These are phyloP conservation scores for Microtus richardsoni DNA, from an alignment of 2,113 vertebrate genomes.

Conservation along the genomic window DNA sequence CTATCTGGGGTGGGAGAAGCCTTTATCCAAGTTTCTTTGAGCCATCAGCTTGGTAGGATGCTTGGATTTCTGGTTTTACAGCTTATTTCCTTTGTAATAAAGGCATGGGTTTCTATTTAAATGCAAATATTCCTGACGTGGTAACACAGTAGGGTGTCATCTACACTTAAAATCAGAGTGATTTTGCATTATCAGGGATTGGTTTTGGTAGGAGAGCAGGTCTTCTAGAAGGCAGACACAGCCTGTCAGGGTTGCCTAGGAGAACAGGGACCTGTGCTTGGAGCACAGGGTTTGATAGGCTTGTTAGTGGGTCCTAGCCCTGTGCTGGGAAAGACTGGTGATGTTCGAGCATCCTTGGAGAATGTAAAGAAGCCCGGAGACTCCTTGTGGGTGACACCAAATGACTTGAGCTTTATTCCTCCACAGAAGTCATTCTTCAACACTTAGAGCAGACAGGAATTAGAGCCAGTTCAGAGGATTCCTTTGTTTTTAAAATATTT, in stretches of 20 bases:
- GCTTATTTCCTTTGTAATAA: conserved; percentile 59
- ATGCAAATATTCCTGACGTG: conserved; percentile 63
- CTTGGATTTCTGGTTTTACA: conserved; percentile 1
- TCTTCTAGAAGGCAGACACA: conserved; percentile 2
- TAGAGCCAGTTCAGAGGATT: neutral
- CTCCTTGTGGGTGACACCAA: neutral
- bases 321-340: neutral
- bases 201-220: conserved; percentile 6
- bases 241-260: neutral
- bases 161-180: neutral
- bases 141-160: conserved; percentile 31
- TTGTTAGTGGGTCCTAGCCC: neutral
- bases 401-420: neutral
- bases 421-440: neutral
- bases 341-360: neutral
- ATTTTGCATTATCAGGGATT: neutral
- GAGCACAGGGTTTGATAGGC: neutral
- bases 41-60: neutral
- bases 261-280: neutral
- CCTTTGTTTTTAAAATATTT: neutral
- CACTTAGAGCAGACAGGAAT: neutral
- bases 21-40: conserved; percentile 19
- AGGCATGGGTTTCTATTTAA: conserved; percentile 63
- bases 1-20: neutral
- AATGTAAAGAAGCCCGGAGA: neutral